Base-by-base conservation (phyloP, 2,888 invertebrate species). In the Eristalinus sepulchralis region DNA sequence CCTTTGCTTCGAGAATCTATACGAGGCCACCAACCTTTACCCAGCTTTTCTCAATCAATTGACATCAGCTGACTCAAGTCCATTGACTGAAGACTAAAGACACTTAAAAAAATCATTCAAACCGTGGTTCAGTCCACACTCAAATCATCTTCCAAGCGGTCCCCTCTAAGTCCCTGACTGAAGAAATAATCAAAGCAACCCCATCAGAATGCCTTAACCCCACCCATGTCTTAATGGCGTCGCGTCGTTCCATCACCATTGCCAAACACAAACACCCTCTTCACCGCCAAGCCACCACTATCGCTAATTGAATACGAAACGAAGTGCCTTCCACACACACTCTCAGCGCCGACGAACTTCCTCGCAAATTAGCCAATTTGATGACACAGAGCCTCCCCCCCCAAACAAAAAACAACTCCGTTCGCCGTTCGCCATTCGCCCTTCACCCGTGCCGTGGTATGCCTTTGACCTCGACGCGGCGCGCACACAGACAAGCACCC, bases 221-320 rank as follows among this genome's bases (percentile, higher is more conserved):
- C 17, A 17, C 17, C 8, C 8, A 2, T 17, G 8, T 17, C 17
- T 47, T 47, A n/a, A 17, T 17, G n/a, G 6, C 39, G n/a, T 17
- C 47, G 8, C 47, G 8, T n/a, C 17, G 17, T 47, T 47, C 17
- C 39, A n/a, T n/a, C 39, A n/a, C 39, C 39, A n/a, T 39, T 39
- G n/a, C 39, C 47, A 47, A n/a, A 17, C n/a, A 17, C 17, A 47
- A 27, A 5, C 27, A 27, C 17, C 47, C 17, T 17, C 47, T 8
- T 17, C 47, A 17, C 17, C 17, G 8, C 47, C 47, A 47, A 8
- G 17, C n/a, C 17, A 17, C n/a, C 47, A 47, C 47, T 47, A 47
- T 47, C 47, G 57, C 24, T 76, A 76, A 60, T 47, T 67, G 76
- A 76, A 60, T 60, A 24, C 22, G 47, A 76, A 60, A 76, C 47